phyloP scores from a whole-genome alignment of 2,797 vertebrate genomes.

The Pseudochirops cupreus region DNA sequence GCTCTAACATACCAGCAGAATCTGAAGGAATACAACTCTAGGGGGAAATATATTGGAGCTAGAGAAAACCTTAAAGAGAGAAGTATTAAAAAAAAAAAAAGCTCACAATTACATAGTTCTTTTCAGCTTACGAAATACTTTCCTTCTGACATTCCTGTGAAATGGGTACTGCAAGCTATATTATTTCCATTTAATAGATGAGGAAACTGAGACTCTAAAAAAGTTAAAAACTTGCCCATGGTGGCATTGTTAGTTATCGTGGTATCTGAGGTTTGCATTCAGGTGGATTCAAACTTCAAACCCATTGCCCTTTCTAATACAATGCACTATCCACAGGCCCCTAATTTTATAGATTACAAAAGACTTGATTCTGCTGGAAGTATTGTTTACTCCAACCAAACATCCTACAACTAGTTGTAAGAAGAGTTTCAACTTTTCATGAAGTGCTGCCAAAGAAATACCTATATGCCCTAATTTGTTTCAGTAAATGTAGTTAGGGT shows the following conservation, averaged over 20 bases:
- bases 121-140: background rate
- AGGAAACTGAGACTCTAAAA: background rate
- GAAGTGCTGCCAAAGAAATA: background rate
- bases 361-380: background rate
- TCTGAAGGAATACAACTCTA: background rate
- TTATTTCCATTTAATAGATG: background rate
- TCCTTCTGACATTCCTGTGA: background rate
- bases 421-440: background rate
- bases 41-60: background rate
- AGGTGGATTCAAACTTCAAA: background rate
- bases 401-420: no score
- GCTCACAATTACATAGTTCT: background rate
- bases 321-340: background rate
- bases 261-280: background rate
- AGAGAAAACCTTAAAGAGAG: background rate
- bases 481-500: slow-evolving; percentile 16
- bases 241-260: background rate
- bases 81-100: background rate
- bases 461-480: background rate
- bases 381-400: background rate
- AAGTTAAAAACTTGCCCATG: background rate
- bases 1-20: background rate
- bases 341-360: background rate
- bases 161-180: background rate
- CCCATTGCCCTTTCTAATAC: background rate